Conservation (phyloP, 2,113 vertebrate genomes). For the Trachemys scripta region DNA sequence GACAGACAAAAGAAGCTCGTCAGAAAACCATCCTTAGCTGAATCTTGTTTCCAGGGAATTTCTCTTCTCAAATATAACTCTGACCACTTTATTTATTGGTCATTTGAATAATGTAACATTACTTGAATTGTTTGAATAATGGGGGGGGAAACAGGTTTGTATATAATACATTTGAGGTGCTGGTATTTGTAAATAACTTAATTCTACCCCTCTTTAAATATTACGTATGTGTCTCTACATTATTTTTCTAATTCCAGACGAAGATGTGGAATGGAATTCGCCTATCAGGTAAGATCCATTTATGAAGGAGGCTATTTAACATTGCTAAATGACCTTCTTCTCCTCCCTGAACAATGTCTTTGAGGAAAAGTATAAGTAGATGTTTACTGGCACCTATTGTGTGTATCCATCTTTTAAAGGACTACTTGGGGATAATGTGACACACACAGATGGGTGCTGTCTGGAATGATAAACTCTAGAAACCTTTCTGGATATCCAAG, state of each 20-base stretch:
- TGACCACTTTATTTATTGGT: background rate
- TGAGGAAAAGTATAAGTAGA: conserved; percentile 8
- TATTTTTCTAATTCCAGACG: background rate
- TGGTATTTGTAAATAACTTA: background rate
- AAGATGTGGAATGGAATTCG: background rate
- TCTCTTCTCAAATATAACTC: background rate
- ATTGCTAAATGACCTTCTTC: background rate
- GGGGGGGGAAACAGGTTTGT: background rate
- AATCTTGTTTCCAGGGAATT: background rate
- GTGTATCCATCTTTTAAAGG: background rate
- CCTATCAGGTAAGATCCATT: background rate
- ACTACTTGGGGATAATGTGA: background rate
- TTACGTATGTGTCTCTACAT: background rate
- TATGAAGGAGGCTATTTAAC: background rate
- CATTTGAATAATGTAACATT: background rate
- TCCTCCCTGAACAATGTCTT: background rate
- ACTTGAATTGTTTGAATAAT: background rate
- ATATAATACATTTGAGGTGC: background rate
- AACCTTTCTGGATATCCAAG: background rate
- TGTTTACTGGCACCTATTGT: background rate
- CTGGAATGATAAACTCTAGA: background rate
- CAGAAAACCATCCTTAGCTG: background rate
- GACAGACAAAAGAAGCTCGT: background rate
- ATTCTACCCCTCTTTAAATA: too few relatives aligned
- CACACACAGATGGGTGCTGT: background rate